Evolutionary conservation across 2,888 invertebrate genomes (phyloP).

Genomic region (Dione juno): DNA sequence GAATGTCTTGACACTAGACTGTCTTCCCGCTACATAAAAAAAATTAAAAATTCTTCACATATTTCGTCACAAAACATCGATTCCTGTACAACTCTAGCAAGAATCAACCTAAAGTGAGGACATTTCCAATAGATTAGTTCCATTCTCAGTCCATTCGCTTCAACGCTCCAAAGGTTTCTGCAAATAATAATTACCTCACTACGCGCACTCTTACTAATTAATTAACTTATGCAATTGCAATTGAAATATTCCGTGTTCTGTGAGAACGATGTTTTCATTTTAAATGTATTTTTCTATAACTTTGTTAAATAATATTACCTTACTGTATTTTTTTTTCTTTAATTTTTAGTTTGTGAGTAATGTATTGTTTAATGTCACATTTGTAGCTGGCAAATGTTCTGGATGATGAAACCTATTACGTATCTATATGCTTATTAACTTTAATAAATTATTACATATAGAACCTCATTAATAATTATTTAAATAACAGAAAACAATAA

Average conservation of each 20-base stretch:
- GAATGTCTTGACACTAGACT: neutral
- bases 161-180: conserved; percentile 40
- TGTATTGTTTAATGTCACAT: no score
- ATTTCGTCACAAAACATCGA: conserved; percentile 31
- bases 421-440: no score
- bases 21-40: no score
- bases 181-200: conserved; percentile 41
- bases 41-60: no score
- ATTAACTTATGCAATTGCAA: conserved; percentile 26
- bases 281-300: neutral
- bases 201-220: conserved; percentile 18
- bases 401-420: no score
- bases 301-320: neutral
- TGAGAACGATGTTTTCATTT: conserved; percentile 11
- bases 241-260: neutral
- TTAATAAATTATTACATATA: no score
- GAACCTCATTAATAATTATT: no score
- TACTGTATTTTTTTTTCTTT: neutral
- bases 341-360: no score
- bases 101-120: conserved; percentile 47
- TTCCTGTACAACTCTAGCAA: conserved; percentile 40
- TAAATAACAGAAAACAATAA: no score
- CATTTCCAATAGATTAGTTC: conserved; percentile 53
- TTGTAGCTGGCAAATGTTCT: no score
- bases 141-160: conserved; percentile 46